Evolutionary conservation across 53 echinoderm and acorn worm species (phyloP), one percentile per base, ranked within the genome.

Genomic region (Mesocentrotus franciscanus): DNA sequence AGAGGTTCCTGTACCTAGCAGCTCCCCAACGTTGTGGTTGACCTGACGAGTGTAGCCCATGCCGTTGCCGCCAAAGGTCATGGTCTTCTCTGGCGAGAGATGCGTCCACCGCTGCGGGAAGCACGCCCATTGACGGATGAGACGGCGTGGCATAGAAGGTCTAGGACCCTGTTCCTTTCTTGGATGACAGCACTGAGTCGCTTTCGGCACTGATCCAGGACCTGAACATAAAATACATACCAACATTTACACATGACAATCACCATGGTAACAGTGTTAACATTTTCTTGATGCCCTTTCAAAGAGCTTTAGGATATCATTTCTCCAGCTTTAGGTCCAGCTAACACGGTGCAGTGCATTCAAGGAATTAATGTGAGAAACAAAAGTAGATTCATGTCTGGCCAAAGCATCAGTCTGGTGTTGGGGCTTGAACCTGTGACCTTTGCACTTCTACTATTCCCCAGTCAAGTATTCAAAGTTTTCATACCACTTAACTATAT

Each of bases 91-190:
- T 98, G 97, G 13, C 98, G 96, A 39, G 96, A 95, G 74, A 95
- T 95, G 11, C 98, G 97, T 30, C 95, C 96, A 92, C 95, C 97
- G 91, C 94, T 97, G 4, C 99, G 98, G 62, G 99, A 98, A 30
- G 98, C 97, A 35, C 99, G 96, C 16, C 98, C 99, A 66, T 95
- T 98, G 68, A 99, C 99, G 7, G 98, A 99, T 26, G 99, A 98
- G 35, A 97, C 97, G n/a, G 99, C 99, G 95, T 99, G 99, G 94
- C 99, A 99, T 16, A 99, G 95, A 56, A 99, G 99, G 95, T 99
- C 99, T 35, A 99, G 96, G 85, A 99, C 99, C 29, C 98, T 96
- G 96, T 99, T 98, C n/a, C 99, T 94, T 61, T 99, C 99, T 85
- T 99, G 99, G 94, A 99, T 96, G 79, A 99, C 99, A 20, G 99